Evolutionary conservation across 2,888 invertebrate genomes (phyloP), one percentile per base, ranked within the genome.

Genomic region (Synergus gifuensis): DNA sequence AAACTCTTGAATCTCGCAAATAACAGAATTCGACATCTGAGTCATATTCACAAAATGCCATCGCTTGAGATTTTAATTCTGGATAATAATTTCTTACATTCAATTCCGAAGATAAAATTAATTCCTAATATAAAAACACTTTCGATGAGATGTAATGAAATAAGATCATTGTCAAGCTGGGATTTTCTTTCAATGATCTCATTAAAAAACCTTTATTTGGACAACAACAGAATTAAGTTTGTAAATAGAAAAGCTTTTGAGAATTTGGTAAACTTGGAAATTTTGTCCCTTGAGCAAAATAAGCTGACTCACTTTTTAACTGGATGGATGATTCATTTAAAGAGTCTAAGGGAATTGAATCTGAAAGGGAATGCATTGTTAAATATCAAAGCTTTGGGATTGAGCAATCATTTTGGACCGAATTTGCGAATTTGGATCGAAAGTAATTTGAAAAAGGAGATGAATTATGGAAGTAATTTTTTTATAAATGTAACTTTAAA

Each of bases 41-140:
- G 54, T 73, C 73, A 73, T 54, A 54, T 73, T n/a, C 73, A 73
- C n/a, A 54, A 28, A 73, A 36, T 73, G 54, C 54, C 40, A 16
- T 54, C 73, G 0, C 9, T 73, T 36, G 11, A 49, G 5, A 4
- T 49, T 7, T 54, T 73, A 28, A 54, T 54, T 40, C 14, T 73
- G 11, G 73, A 73, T 28, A 73, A 73, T 73, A 73, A 73, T 73
- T 73, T 73, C 36, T n/a, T 73, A 0, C 73, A 73, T 54, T 73
- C 73, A 2, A 54, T 73, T 11, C 73, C 73, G 2, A 54, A 36
- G n/a, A 73, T 73, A 36, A 36, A 54, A 22, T n/a, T n/a, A 3
- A 54, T 73, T 54, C 73, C 73, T 5, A 73, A 36, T 9, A 40
- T 73, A n/a, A 54, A 40, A 73, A 16, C n/a, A 1, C 73, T 73